These are phyloP conservation scores for Casuarius casuarius DNA, from an alignment of 2,113 vertebrate genomes.

Conservation along the genomic window DNA sequence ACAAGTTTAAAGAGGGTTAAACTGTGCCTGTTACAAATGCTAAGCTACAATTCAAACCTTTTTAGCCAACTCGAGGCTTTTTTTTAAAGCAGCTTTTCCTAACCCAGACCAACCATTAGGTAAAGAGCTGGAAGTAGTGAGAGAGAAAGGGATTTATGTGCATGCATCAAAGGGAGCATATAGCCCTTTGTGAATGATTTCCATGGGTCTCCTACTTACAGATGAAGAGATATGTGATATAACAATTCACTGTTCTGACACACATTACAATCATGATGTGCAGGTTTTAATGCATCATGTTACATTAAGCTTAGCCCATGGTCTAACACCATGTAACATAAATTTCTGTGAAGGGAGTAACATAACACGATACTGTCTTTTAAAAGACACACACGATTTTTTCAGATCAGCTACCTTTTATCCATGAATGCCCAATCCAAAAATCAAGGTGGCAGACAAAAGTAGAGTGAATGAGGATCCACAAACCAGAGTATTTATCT, in stretches of 20 bases:
- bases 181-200: slow-evolving; percentile 65
- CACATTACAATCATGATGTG: slow-evolving; percentile 67
- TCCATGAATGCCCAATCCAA: slow-evolving; percentile 79
- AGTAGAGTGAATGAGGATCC: slow-evolving; percentile 76
- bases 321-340: slow-evolving; percentile 77
- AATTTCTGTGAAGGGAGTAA: slow-evolving; percentile 77
- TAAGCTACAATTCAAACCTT: slow-evolving; percentile 6
- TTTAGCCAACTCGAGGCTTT: slow-evolving; percentile 12
- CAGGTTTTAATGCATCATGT: slow-evolving; percentile 78
- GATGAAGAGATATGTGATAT: slow-evolving; percentile 76
- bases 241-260: slow-evolving; percentile 80
- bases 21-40: neutral
- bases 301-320: slow-evolving; percentile 75
- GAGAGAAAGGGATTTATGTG: slow-evolving; percentile 60
- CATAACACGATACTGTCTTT: slow-evolving; percentile 77
- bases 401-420: slow-evolving; percentile 80
- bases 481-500: slow-evolving; percentile 76
- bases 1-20: neutral
- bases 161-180: slow-evolving; percentile 57
- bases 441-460: slow-evolving; percentile 79
- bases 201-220: slow-evolving; percentile 56
- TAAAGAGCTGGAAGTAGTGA: slow-evolving; percentile 26
- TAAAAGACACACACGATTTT: slow-evolving; percentile 79
- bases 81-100: slow-evolving; percentile 28
- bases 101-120: slow-evolving; percentile 27